Evolutionary conservation across 2,113 vertebrate species (phyloP).

Genomic region (Cottus gobio): DNA sequence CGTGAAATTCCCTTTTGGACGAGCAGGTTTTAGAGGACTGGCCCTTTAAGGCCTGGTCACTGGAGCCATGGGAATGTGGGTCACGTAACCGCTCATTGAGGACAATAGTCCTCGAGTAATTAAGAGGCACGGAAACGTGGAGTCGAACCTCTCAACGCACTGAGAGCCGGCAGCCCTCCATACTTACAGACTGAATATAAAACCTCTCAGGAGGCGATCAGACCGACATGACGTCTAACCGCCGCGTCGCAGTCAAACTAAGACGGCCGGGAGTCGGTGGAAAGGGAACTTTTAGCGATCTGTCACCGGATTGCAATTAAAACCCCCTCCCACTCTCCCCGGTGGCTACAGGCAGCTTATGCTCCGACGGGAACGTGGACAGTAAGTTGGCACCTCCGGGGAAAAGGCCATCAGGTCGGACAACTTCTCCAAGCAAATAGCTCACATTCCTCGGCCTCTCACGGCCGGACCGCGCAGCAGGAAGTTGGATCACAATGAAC

Average conservation of each 20-base stretch:
- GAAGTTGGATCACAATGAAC: slow-evolving; percentile 70
- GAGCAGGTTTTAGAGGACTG: slow-evolving; percentile 33
- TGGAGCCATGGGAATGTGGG: slow-evolving; percentile 69
- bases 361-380: slow-evolving; percentile 62
- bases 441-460: slow-evolving; percentile 66
- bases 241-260: background rate
- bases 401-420: slow-evolving; percentile 51
- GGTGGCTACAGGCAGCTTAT: slow-evolving; percentile 51
- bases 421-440: slow-evolving; percentile 67
- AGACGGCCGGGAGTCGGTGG: background rate
- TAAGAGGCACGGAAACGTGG: slow-evolving; percentile 65
- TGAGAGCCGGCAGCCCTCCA: slow-evolving; percentile 45
- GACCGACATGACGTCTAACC: slow-evolving; percentile 6
- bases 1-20: background rate
- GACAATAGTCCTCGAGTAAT: slow-evolving; percentile 67
- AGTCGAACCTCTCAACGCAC: slow-evolving; percentile 30
- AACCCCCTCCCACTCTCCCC: background rate
- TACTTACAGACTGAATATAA: slow-evolving; percentile 17
- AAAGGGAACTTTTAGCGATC: slow-evolving; percentile 47
- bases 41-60: slow-evolving; percentile 61
- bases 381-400: slow-evolving; percentile 73
- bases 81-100: slow-evolving; percentile 56
- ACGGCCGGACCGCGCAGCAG: slow-evolving; percentile 44
- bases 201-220: background rate
- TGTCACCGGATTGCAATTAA: slow-evolving; percentile 73